phyloP scores from a whole-genome alignment of 53 echinoderm and acorn worm genomes.

The Astropecten irregularis region DNA sequence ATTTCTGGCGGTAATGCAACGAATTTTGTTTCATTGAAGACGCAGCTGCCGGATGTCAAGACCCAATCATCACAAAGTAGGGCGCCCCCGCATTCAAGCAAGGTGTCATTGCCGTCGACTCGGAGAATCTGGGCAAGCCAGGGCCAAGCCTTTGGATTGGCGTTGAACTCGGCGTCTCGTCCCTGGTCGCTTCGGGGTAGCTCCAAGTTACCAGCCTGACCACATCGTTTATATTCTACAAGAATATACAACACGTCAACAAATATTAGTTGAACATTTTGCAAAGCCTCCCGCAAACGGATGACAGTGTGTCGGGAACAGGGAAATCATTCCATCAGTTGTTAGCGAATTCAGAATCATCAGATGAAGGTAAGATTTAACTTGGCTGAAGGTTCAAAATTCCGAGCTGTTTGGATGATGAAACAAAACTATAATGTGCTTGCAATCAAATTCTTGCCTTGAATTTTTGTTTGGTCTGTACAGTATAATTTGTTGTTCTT shows the following conservation, averaged over 20 bases:
- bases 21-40: constrained; percentile 12
- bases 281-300: too few relatives aligned
- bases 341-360: too few relatives aligned
- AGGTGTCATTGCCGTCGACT: neutral
- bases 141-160: constrained; percentile 69
- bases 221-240: constrained; percentile 72
- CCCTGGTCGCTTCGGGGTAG: neutral
- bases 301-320: too few relatives aligned
- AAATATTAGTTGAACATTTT: neutral
- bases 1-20: neutral
- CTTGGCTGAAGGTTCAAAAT: too few relatives aligned
- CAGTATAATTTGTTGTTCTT: too few relatives aligned
- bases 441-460: too few relatives aligned
- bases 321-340: too few relatives aligned
- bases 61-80: constrained; percentile 80
- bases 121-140: constrained; percentile 68
- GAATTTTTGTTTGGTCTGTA: too few relatives aligned
- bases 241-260: neutral
- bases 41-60: constrained; percentile 65
- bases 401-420: too few relatives aligned
- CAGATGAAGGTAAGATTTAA: too few relatives aligned
- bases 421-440: too few relatives aligned
- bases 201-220: constrained; percentile 67
- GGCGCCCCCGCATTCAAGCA: constrained; percentile 65
- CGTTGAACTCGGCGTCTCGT: neutral